phyloP scores from a whole-genome alignment of 2,113 vertebrate genomes.

The Phyllostomus discolor region DNA sequence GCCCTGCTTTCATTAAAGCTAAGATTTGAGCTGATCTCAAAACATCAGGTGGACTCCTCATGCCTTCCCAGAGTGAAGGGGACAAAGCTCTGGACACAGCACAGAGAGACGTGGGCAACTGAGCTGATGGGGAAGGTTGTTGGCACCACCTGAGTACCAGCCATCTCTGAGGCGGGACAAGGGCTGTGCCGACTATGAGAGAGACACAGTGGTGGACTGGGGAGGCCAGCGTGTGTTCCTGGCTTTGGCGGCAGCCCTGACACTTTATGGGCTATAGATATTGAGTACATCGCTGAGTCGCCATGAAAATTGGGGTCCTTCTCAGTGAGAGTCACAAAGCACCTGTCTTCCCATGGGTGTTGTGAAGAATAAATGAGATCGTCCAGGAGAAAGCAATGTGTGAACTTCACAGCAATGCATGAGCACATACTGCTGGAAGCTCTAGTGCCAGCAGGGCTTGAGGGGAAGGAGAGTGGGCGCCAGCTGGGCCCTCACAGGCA shows the following conservation, averaged over 20 bases:
- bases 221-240: fast-evolving
- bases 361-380: neutral
- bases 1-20: neutral
- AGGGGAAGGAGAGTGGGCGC: no score
- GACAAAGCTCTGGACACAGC: neutral
- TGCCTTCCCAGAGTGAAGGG: neutral
- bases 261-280: neutral
- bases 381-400: fast-evolving
- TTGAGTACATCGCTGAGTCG: neutral
- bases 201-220: neutral
- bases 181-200: neutral
- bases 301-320: neutral
- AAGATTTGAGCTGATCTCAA: neutral
- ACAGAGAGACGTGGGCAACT: fast-evolving
- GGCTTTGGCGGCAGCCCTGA: neutral
- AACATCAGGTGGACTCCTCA: neutral
- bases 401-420: neutral
- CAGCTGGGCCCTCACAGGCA: fast-evolving
- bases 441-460: neutral
- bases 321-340: neutral
- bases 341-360: neutral
- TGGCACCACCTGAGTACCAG: fast-evolving
- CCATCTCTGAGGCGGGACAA: fast-evolving
- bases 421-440: neutral
- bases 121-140: neutral